A percentile compares a stretch with the other conserved stretches of the same genome.
Evolutionary conservation across 2,888 invertebrate genomes (phyloP).

Genomic region (Mystacides longicornis): DNA sequence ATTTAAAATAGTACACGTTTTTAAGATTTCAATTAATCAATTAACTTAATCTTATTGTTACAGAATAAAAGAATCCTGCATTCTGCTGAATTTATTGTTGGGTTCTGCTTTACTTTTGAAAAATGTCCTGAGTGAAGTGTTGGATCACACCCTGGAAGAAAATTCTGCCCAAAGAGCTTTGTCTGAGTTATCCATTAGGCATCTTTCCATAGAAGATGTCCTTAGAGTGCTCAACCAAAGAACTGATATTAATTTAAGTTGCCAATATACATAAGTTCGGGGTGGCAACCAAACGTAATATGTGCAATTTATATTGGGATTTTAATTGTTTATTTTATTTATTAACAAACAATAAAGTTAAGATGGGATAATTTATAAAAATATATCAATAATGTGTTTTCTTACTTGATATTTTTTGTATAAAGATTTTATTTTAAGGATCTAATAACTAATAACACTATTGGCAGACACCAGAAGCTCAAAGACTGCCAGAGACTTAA

Average conservation of each 20-base stretch:
- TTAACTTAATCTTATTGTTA: no score
- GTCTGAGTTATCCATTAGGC: constrained; percentile 20
- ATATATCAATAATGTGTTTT: not conserved
- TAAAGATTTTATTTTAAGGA: not conserved
- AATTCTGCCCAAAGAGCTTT: constrained; percentile 16
- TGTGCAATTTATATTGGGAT: not conserved
- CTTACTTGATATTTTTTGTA: not conserved
- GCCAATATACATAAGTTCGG: not conserved
- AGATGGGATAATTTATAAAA: no score
- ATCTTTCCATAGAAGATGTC: constrained; percentile 31
- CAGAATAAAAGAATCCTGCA: constrained; percentile 69
- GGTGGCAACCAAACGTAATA: not conserved
- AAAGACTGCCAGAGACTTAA: no score
- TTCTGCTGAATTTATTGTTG: constrained; percentile 63
- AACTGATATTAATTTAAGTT: constrained; percentile 32
- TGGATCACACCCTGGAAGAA: constrained; percentile 28
- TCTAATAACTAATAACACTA: no score
- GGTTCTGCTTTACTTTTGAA: constrained; percentile 72
- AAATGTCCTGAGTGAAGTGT: constrained; percentile 47
- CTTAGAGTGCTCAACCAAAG: constrained; percentile 39
- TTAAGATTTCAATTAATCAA: no score
- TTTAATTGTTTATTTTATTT: not conserved
- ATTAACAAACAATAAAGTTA: no score
- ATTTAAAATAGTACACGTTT: no score
- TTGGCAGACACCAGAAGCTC: no score